Base-by-base conservation (phyloP, 2,797 vertebrate species). In the Catharus ustulatus region DNA sequence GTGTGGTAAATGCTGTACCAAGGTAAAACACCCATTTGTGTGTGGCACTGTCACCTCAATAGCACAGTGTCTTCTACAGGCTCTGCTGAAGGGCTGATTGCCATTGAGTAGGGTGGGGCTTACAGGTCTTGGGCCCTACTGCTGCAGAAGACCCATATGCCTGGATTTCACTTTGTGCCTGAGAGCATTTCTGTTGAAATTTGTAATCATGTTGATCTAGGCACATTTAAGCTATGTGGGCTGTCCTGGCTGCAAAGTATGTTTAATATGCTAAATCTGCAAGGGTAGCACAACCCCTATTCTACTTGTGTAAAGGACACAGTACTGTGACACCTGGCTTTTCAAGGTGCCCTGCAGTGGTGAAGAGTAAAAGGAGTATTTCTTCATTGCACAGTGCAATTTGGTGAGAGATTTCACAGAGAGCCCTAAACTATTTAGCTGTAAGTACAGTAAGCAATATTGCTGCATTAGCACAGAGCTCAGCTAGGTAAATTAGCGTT, bases 401-500 rank as follows among this genome's bases (percentile, higher is more conserved):
- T 88, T 91, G 69, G 64, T 79, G 48, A 67, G 83, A 76, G 22
- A 81, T 81, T 88, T 94, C 36, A 29, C 48, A 68, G 55, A 82
- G 38, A 51, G 24, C 52, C 62, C 71, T 93, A 90, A 96, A 96
- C 83, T 63, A 61, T 78, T 96, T 95, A 91, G 59, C 63, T 79
- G 10, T 76, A 59, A 90, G 40, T 79, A 82, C 20, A 75, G 36
- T 79, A 91, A 90, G 83, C 59, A 90, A 81, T 94, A 73, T 73
- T 90, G 59, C 40, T 78, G 55, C 85, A 93, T 95, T 93, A 94
- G 58, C 73, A 75, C 62, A 57, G 90, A 67, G 45, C 80, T 91
- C 83, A 94, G 90, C 69, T 69, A 43, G 55, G 34, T 73, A 69
- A 94, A 95, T 95, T 88, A 88, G 26, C 66, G 82, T 73, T 90